Evolutionary conservation across 2,888 invertebrate species (phyloP), one percentile per base, ranked within the genome.

Genomic region (Lithophane leautieri): DNA sequence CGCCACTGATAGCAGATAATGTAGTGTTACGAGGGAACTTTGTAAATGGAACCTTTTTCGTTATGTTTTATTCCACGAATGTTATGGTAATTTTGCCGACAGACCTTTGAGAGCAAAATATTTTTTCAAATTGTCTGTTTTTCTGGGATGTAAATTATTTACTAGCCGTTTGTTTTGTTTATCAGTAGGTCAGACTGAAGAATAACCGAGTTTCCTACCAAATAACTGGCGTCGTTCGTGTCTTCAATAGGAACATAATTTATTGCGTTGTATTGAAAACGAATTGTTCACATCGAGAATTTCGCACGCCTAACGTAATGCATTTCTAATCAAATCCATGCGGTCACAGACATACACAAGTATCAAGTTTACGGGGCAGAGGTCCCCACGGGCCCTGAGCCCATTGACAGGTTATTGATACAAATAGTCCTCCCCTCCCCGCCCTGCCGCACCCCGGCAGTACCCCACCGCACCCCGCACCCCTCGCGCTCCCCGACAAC

Each of bases 341-440:
- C 92, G 94, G 93, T 92, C 93, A 92, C 90, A 92, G 91, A 81
- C 83, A 91, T 79, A 89, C 91, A 90, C 93, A 91, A 92, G 94
- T 91, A 93, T 93, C 92, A 94, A 91, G 90, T 92, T 92, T 91
- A 90, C 91, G 91, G 93, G 93, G 92, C 93, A 92, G 91, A 92
- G 91, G 92, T 95, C 95, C 96, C 96, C 83, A 89, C 89, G 94
- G 95, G 91, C 91, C 90, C 94, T 93, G 92, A 93, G 94, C 91
- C 95, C 96, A 96, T 97, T 97, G 96, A 97, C 97, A 96, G 96
- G 96, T 96, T 96, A 96, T 96, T 96, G 96, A 96, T 96, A 96
- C 96, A 96, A 96, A 96, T 96, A 95, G 95, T 94, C 94, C 78
- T 79, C 90, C 92, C 93, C 91, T 88, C 91, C 91, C 92, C 92